Conservation (phyloP, 2,888 invertebrate species). For the Agonopterix heracliana region DNA sequence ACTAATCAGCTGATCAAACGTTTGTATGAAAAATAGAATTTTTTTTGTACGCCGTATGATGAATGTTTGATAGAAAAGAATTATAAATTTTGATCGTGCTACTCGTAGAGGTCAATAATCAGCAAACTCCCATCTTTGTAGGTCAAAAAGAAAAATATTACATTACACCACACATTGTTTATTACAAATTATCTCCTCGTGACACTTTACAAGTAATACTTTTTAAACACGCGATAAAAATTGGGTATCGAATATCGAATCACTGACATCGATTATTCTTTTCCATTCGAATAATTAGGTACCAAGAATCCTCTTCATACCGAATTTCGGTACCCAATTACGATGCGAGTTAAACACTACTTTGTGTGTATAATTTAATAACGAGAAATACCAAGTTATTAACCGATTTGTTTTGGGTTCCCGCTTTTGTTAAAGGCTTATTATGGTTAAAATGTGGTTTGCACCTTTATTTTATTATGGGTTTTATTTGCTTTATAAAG, state of each 20-base stretch:
- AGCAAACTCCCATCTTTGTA: no score
- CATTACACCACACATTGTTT: no score
- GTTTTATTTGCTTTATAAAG: not conserved
- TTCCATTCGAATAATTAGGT: constrained; percentile 23
- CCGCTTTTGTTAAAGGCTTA: not conserved
- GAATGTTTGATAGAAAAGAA: no score
- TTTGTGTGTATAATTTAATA: constrained; percentile 11
- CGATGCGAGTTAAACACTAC: constrained; percentile 31
- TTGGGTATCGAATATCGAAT: not conserved
- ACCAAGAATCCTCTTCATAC: constrained; percentile 23
- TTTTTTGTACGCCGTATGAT: no score
- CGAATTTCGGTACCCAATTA: constrained; percentile 36
- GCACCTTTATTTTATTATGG: not conserved
- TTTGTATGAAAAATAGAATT: no score
- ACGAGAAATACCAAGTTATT: constrained; percentile 2
- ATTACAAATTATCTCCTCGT: no score
- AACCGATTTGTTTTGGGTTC: not conserved
- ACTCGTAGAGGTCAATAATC: no score
- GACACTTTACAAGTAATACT: no score
- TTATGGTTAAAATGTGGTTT: not conserved
- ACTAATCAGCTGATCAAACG: no score
- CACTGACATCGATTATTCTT: not conserved
- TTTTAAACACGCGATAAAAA: not conserved
- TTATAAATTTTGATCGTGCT: no score
- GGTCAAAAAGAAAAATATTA: no score